phyloP scores from a whole-genome alignment of 2,888 invertebrate species.

The Rhingia campestris region DNA sequence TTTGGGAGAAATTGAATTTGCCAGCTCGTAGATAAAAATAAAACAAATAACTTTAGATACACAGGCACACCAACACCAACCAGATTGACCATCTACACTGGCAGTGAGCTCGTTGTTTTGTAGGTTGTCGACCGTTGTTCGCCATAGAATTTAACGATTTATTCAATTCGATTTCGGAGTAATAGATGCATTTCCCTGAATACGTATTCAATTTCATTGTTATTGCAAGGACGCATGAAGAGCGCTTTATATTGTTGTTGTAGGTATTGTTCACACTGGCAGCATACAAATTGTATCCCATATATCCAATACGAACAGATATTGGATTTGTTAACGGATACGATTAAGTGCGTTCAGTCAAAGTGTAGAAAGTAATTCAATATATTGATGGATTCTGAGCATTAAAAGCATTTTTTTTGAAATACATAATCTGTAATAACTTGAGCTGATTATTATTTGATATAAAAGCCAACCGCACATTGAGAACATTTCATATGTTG shows the following conservation, averaged over 20 bases:
- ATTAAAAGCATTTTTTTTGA: no score
- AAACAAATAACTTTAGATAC: neutral
- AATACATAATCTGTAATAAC: no score
- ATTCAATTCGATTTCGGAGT: slow-evolving; percentile 23
- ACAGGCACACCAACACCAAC: neutral
- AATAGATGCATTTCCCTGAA: slow-evolving; percentile 42
- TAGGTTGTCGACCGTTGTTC: neutral
- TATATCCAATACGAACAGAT: slow-evolving; percentile 24
- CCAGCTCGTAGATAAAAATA: slow-evolving; percentile 21
- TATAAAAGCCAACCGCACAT: no score
- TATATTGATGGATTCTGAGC: neutral
- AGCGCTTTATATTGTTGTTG: slow-evolving; percentile 14
- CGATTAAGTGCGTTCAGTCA: slow-evolving; percentile 4
- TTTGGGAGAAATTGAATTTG: slow-evolving; percentile 36
- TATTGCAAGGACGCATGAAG: slow-evolving; percentile 7
- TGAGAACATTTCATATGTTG: no score
- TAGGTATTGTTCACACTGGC: slow-evolving; percentile 30
- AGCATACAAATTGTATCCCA: slow-evolving; percentile 42
- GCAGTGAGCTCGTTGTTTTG: slow-evolving; percentile 12
- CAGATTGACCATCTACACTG: neutral
- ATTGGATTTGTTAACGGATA: slow-evolving; percentile 21
- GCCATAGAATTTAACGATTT: slow-evolving; percentile 38
- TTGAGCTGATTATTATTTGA: no score
- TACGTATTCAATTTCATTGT: slow-evolving; percentile 47
- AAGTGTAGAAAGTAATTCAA: neutral